phyloP scores from a whole-genome alignment of 2,888 invertebrate genomes.

The Prosapia bicincta region DNA sequence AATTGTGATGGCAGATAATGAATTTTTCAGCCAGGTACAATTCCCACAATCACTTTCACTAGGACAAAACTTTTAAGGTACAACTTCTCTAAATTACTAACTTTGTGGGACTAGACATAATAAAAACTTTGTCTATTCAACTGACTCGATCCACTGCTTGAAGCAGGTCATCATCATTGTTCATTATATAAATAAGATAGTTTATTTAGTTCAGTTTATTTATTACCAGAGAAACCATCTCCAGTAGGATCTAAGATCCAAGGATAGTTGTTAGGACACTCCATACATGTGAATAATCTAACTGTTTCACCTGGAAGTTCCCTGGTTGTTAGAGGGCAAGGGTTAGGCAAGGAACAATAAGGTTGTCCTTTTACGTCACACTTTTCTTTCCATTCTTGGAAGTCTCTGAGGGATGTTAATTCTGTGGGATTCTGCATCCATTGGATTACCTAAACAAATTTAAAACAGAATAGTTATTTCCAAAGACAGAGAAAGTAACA shows the following conservation, averaged over 20 bases:
- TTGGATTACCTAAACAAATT: slow-evolving; percentile 69
- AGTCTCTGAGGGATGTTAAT: slow-evolving; percentile 78
- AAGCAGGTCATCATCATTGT: not conserved
- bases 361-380: slow-evolving; percentile 93
- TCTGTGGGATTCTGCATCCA: slow-evolving; percentile 97
- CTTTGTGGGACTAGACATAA: not conserved
- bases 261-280: slow-evolving; percentile 93
- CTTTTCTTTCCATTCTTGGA: slow-evolving; percentile 94
- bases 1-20: not conserved
- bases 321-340: slow-evolving; percentile 83
- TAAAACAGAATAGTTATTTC: too few relatives aligned
- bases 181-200: not conserved
- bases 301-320: slow-evolving; percentile 90
- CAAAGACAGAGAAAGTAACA: too few relatives aligned
- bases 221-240: slow-evolving; percentile 80
- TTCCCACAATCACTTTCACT: not conserved
- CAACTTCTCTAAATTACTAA: not conserved
- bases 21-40: not conserved
- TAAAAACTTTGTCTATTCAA: not conserved
- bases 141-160: not conserved
- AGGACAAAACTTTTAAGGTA: not conserved
- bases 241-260: slow-evolving; percentile 94
- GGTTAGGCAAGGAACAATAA: slow-evolving; percentile 87
- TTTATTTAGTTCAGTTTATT: slow-evolving; percentile 42
- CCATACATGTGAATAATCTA: slow-evolving; percentile 92